Evolutionary conservation across 2,797 vertebrate genomes (phyloP), one percentile per base, ranked within the genome.

Genomic region (Monodelphis domestica): DNA sequence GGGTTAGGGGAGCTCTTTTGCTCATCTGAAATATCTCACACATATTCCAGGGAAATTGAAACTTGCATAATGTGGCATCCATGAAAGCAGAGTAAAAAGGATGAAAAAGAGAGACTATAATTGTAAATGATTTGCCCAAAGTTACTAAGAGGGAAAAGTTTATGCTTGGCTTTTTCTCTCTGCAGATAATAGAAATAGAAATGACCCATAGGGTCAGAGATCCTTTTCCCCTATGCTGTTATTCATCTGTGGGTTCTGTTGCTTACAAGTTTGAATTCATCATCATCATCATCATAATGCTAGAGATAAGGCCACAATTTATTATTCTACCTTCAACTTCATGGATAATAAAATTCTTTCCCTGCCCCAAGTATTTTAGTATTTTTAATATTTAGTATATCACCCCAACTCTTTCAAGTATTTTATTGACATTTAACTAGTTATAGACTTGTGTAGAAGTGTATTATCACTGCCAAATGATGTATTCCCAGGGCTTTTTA

Each of bases 21-120:
- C 95, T 84, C 93, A 17, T 51, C 50, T 92, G 87, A 24, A 90
- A 45, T 53, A 28, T 12, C 11, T 89, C 90, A 53, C 91, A 50
- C 38, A 84, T 30, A 78, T 88, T 57, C 12, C 50, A 88, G 89
- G 70, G 54, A 10, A 29, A 50, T 90, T 91, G 87, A 89, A 89
- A 51, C 45, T 78, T 26, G 38, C 24, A 10, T 45, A 91, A 7
- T 54, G 1, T 38, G 14, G 93, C 90, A 2, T 50, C 89, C 30
- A 7, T 51, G 26, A 91, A 26, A 52, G 53, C 29, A 92, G 33
- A 90, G 12, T 45, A 55, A 38, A 84, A n/a, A 52, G 14, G 9
- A 91, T 10, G 6, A 50, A 54, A 21, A 92, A 53, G 21, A 95
- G 45, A 52, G 70, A 84, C 7, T 50, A 70, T 21, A 84, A 84